A percentile compares a stretch with the other conserved stretches of the same genome.
Conservation (phyloP, 2,888 invertebrate genomes). For the Luperina testacea region DNA sequence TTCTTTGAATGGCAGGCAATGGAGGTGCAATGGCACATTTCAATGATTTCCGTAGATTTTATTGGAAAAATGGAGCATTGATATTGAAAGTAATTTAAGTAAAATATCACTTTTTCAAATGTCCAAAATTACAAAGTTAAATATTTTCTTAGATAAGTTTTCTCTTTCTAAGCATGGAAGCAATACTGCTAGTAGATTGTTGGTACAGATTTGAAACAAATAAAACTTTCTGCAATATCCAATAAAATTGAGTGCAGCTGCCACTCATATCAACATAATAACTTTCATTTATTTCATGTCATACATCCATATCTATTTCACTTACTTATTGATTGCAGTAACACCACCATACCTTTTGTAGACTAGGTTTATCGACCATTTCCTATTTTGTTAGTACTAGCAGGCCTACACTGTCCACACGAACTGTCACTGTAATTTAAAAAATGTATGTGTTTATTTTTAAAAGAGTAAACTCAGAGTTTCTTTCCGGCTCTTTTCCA, state of each 20-base stretch:
- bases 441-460: no score
- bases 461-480: no score
- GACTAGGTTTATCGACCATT: no score
- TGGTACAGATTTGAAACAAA: background rate
- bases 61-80: background rate
- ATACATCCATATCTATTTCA: background rate
- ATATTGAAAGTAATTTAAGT: background rate
- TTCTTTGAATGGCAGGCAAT: background rate
- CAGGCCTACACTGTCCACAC: no score
- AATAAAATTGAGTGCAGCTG: background rate
- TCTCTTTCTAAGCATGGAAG: background rate
- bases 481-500: background rate
- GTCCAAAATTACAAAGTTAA: background rate
- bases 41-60: background rate
- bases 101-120: background rate
- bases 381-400: no score
- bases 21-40: background rate
- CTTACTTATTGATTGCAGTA: background rate
- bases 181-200: background rate
- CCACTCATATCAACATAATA: background rate
- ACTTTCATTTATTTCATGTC: conserved; percentile 14
- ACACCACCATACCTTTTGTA: background rate
- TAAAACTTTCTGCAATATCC: conserved; percentile 4
- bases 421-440: no score
- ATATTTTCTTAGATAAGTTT: background rate